Base-by-base conservation (phyloP, 1,140 invertebrate species). In the Drosophila ironensis region DNA sequence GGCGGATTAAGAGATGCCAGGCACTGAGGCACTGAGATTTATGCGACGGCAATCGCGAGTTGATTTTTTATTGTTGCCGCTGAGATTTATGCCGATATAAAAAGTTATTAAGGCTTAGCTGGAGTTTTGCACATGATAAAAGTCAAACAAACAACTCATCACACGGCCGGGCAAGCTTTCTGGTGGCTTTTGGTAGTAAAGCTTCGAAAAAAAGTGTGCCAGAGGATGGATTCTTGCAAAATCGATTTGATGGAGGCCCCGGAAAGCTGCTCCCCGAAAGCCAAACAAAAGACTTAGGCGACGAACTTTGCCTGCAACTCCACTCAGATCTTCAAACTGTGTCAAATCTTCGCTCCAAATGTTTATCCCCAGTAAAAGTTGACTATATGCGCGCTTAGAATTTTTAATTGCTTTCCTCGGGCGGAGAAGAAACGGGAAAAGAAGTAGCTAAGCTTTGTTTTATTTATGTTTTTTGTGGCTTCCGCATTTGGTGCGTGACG, bases 321-420 rank as follows among this genome's bases (percentile, higher is more conserved):
- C 56, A 63, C 63, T 63, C 56, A 63, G 27, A 63, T 40, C 56
- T 24, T 8, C n/a, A 47, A 71, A 71, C 53, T 71, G 67, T 71
- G 68, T 71, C 67, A 71, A 38, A 51, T 67, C 40, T 46, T 40
- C 33, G 19, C 30, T 14, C 11, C 6, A 4, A 9, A 5, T 28
- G 38, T 46, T 57, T 11, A 38, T 50, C 41, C 52, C 50, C 33
- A 57, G 72, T 76, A 82, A 72, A 77, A 82, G 69, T 50, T 72
- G 50, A 45, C n/a, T n/a, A n/a, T n/a, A 61, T 70, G 63, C 72
- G 69, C 73, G 72, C 54, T 77, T 86, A 86, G 80, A 86, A 86
- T 86, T 75, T 86, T 86, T 84, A 84, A 84, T 84, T 84, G 74
- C 74, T 74, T 74, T 67, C 74, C 67, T 74, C 59, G 37, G 51